A percentile compares a stretch with the other conserved stretches of the same genome.
Conservation (phyloP, 2,888 invertebrate species). For the Cheilosia soror region DNA sequence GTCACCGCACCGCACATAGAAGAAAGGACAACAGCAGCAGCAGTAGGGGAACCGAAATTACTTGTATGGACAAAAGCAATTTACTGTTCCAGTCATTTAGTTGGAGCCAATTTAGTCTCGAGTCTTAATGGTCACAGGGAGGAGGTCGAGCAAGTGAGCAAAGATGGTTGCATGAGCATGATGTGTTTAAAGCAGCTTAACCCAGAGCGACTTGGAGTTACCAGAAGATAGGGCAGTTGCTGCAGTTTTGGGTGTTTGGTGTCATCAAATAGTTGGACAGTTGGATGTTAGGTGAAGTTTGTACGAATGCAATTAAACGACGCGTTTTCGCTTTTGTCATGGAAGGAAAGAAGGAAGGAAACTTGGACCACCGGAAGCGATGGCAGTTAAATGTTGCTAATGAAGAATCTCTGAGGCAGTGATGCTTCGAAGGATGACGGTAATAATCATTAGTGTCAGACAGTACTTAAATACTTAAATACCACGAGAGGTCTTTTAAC, state of each 20-base stretch:
- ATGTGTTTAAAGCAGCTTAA: conserved; percentile 45
- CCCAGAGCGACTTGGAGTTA: conserved; percentile 24
- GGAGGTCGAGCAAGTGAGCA: conserved; percentile 1
- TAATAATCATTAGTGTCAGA: conserved; percentile 62
- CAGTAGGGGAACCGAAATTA: conserved; percentile 58
- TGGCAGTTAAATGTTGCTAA: conserved; percentile 38
- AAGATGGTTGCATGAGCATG: conserved; percentile 20
- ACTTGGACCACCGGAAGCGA: background rate
- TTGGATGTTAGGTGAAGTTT: conserved; percentile 43
- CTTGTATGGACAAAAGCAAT: conserved; percentile 74
- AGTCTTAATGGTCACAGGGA: conserved; percentile 68
- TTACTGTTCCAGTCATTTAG: conserved; percentile 74
- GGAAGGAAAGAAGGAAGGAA: conserved; percentile 19
- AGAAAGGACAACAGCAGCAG: conserved; percentile 38
- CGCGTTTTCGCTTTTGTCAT: conserved; percentile 47
- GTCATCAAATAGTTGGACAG: conserved; percentile 53
- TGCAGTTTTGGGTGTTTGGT: conserved; percentile 58
- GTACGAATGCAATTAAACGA: conserved; percentile 64
- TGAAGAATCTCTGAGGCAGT: conserved; percentile 25
- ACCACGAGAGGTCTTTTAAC: background rate
- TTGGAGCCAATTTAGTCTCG: conserved; percentile 69
- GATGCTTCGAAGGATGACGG: conserved; percentile 48
- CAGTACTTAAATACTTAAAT: conserved; percentile 22
- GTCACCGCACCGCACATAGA: conserved; percentile 27
- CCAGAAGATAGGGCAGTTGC: conserved; percentile 9